These are phyloP conservation scores for Monopterus albus DNA, from an alignment of 2,113 vertebrate genomes.

Conservation along the genomic window DNA sequence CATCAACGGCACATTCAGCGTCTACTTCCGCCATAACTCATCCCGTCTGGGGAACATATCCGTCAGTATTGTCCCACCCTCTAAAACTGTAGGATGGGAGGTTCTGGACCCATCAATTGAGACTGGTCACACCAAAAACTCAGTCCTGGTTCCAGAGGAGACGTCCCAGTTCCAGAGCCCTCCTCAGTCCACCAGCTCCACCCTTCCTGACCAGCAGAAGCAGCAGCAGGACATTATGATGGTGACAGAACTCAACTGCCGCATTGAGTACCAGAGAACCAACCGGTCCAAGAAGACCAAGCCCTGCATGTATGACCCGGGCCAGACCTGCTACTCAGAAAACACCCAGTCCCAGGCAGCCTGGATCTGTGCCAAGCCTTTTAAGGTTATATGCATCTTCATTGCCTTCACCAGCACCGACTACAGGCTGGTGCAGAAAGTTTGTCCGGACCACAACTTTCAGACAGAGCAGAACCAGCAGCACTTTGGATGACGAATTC, in stretches of 20 bases:
- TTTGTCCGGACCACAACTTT: constrained; percentile 84
- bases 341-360: constrained; percentile 83
- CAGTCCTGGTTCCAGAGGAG: constrained; percentile 54
- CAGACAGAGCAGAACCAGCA: constrained; percentile 76
- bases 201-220: constrained; percentile 43
- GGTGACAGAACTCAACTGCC: constrained; percentile 79
- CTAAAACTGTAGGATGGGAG: constrained; percentile 80
- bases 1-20: constrained; percentile 83
- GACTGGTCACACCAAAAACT: constrained; percentile 29
- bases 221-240: constrained; percentile 69
- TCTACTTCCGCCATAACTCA: constrained; percentile 85
- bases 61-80: constrained; percentile 82
- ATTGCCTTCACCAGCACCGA: constrained; percentile 83
- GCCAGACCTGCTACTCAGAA: constrained; percentile 82
- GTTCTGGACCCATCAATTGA: constrained; percentile 32
- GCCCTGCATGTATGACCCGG: constrained; percentile 80
- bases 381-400: constrained; percentile 86
- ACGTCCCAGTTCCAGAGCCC: constrained; percentile 40
- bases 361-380: constrained; percentile 85
- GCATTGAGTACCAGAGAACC: constrained; percentile 83
- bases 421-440: constrained; percentile 85
- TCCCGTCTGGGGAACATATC: constrained; percentile 83
- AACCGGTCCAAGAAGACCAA: constrained; percentile 83
- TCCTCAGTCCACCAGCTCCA: constrained; percentile 57
- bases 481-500: constrained; percentile 68